Percentiles rank a stretch among this genome's conserved stretches.
Conservation (phyloP, 2,113 vertebrate genomes). For the Myrmecobius fasciatus region DNA sequence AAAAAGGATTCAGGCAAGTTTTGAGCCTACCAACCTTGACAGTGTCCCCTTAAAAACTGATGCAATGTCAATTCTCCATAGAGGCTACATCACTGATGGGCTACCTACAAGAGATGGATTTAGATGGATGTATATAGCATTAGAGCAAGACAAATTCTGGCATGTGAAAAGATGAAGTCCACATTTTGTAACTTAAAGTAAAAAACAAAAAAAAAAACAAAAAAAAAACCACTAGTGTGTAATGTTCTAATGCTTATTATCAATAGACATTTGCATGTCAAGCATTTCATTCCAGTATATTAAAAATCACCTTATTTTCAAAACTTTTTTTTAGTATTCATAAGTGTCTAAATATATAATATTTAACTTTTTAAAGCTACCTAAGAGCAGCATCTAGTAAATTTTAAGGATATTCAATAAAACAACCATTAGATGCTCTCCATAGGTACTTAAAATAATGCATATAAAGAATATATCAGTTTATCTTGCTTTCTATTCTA, state of each 20-base stretch:
- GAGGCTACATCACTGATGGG: not conserved
- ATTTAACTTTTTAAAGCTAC: not conserved
- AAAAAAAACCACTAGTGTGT: not conserved
- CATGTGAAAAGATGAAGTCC: accelerated
- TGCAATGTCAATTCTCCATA: constrained; percentile 2
- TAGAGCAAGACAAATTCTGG: not conserved
- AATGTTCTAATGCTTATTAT: not conserved
- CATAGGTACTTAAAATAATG: not conserved
- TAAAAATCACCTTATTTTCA: not conserved
- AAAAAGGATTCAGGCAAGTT: constrained; percentile 9
- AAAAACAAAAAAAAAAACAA: not conserved
- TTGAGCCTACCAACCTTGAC: not conserved
- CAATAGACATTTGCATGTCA: not conserved
- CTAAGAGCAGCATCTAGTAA: not conserved
- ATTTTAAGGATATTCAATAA: not conserved
- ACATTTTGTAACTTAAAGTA: not conserved
- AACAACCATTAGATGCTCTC: not conserved
- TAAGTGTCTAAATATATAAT: too few species aligned
- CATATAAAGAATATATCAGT: not conserved
- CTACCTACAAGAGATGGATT: not conserved
- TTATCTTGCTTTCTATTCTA: not conserved
- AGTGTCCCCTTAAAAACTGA: not conserved
- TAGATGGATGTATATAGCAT: not conserved
- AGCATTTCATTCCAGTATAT: not conserved
- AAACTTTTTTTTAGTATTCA: not conserved